Conservation (phyloP, 2,888 invertebrate species). For the Salpingus planirostris region DNA sequence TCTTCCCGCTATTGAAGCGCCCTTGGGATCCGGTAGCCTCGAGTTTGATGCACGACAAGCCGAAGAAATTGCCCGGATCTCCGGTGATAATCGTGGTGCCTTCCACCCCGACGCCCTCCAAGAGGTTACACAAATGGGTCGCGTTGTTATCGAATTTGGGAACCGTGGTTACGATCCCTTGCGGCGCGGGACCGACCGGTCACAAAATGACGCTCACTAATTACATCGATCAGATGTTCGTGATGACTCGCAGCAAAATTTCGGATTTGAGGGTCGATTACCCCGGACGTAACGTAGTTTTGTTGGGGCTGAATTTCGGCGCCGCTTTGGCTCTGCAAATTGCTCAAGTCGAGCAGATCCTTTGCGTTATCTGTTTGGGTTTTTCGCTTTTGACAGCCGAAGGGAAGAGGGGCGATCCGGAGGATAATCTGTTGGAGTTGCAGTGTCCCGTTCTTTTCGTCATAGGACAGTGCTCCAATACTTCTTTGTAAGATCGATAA, state of each 20-base stretch:
- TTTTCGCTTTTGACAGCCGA: slow-evolving; percentile 67
- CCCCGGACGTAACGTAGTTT: slow-evolving; percentile 59
- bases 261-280: slow-evolving; percentile 59
- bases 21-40: slow-evolving; percentile 67
- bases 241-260: slow-evolving; percentile 60
- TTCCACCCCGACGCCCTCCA: slow-evolving; percentile 44
- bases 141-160: slow-evolving; percentile 57
- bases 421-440: slow-evolving; percentile 64
- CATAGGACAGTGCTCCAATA: slow-evolving; percentile 64
- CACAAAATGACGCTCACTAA: slow-evolving; percentile 44
- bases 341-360: slow-evolving; percentile 60
- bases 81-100: slow-evolving; percentile 58
- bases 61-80: slow-evolving; percentile 61
- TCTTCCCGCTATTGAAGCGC: slow-evolving; percentile 55
- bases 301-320: slow-evolving; percentile 73
- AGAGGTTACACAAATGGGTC: slow-evolving; percentile 62
- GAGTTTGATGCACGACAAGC: slow-evolving; percentile 51
- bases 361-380: slow-evolving; percentile 68
- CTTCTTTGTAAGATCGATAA: slow-evolving; percentile 43
- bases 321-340: slow-evolving; percentile 67
- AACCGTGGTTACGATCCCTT: slow-evolving; percentile 54
- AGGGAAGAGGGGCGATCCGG: slow-evolving; percentile 63
- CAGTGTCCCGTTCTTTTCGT: slow-evolving; percentile 69
- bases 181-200: slow-evolving; percentile 21
- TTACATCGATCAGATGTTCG: slow-evolving; percentile 55